Evolutionary conservation across 2,888 invertebrate species (phyloP).

Genomic region (Cordilura impudica): DNA sequence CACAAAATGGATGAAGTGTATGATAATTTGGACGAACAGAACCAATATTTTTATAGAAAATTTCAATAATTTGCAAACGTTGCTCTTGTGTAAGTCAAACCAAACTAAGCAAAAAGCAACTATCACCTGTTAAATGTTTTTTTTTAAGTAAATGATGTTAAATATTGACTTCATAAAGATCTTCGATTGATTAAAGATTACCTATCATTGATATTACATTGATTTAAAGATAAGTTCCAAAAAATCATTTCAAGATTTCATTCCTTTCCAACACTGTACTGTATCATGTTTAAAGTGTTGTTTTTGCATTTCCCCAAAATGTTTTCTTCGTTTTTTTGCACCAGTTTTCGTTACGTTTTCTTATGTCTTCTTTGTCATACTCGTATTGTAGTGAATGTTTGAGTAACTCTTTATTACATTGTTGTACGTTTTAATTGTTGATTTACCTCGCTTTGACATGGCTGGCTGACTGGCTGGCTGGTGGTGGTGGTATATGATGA

Average conservation of each 20-base stretch:
- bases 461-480: neutral
- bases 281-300: conserved; percentile 15
- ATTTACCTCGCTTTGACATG: conserved; percentile 32
- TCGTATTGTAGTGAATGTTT: conserved; percentile 13
- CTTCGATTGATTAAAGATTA: no score
- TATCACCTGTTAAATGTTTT: no score
- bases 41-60: no score
- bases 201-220: no score
- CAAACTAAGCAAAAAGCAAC: no score
- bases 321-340: conserved; percentile 27
- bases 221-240: no score
- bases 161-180: no score
- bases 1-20: no score
- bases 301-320: conserved; percentile 57
- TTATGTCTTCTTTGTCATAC: conserved; percentile 7
- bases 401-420: conserved; percentile 28
- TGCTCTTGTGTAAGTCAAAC: no score
- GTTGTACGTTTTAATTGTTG: conserved; percentile 44
- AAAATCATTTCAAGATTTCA: neutral
- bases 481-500: conserved; percentile 40
- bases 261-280: conserved; percentile 2
- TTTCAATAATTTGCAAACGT: no score
- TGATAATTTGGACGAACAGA: no score
- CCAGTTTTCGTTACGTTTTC: conserved; percentile 46
- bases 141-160: no score